Evolutionary conservation across 2,888 invertebrate species (phyloP), one percentile per base, ranked within the genome.

Genomic region (Cataglyphis rosenhaueri): DNA sequence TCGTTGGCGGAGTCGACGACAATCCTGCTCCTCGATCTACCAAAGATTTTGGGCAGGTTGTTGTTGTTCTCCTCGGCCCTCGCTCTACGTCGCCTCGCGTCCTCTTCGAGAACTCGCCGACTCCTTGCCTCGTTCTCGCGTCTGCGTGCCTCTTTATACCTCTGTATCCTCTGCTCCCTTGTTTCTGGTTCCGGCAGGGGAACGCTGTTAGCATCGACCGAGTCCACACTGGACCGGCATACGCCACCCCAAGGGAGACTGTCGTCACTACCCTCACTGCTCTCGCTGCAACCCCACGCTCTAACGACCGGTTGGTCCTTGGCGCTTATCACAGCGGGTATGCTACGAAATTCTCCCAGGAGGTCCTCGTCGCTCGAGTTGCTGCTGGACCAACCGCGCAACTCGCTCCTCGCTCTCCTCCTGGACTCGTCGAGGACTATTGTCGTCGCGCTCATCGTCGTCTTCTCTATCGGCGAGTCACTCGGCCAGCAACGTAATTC

Each of bases 201-300:
- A 21, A 86, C 88, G n/a, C 86, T 87, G 15, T 86, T 86, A 0
- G 92, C 91, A 66, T 93, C 92, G 35, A 94, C 93, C 12, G 93
- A 91, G 64, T 94, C 92, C 10, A 91, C 92, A 81, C 92, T 93
- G 4, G 92, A 91, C 15, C 91, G 90, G 57, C 91, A 91, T 6
- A 90, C 88, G 5, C 89, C 90, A 6, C 90, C 90, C 93, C 93
- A 94, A 18, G 93, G 93, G 0, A 94, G 86, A 82, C 94, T 94
- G 76, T 94, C 94, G 90, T 94, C 94, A 88, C 94, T 94, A 9
- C 94, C 94, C 68, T 94, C 94, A 91, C 94, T 94, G 82, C 94
- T 94, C 79, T 94, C 94, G 87, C 94, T 94, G 85, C 93, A 94
- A 44, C 93, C 94, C 94, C 94, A 94, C 1, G 92, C 90, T 38